A percentile compares a stretch with the other conserved stretches of the same genome.
These are phyloP conservation scores for Leptodactylus fallax DNA, from an alignment of 2,797 vertebrate species.

Conservation along the genomic window DNA sequence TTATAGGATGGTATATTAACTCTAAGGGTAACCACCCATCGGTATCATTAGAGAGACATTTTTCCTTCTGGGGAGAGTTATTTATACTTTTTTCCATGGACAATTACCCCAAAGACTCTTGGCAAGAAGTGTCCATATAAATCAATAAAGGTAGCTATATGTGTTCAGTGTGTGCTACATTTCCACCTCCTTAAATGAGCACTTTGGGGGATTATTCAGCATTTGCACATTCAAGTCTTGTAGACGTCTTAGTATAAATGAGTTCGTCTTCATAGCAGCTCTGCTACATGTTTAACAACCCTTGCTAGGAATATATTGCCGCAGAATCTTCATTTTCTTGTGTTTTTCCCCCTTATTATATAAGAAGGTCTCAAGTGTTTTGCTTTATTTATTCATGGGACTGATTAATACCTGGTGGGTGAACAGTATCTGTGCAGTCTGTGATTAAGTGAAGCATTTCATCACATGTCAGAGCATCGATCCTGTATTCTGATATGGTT, in stretches of 20 bases:
- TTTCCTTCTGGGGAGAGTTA: too few species aligned
- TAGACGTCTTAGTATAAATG: not conserved
- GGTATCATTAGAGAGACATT: too few species aligned
- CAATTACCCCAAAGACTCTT: too few species aligned
- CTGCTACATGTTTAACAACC: not conserved
- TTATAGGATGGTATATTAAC: too few species aligned
- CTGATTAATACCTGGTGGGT: constrained; percentile 12
- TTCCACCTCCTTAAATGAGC: not conserved
- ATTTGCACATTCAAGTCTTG: not conserved
- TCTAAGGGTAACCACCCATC: too few species aligned
- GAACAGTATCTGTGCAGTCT: constrained; percentile 10
- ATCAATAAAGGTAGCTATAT: too few species aligned
- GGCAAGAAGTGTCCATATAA: too few species aligned
- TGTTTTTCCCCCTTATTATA: not conserved
- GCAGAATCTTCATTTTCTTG: not conserved
- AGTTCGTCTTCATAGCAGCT: not conserved
- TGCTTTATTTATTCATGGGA: not conserved
- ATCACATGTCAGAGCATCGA: constrained; percentile 25
- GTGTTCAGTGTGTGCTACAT: too few species aligned
- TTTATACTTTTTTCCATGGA: too few species aligned
- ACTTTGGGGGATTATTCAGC: not conserved
- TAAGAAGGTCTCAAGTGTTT: not conserved
- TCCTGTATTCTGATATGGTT: constrained; percentile 19
- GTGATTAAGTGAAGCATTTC: constrained; percentile 23
- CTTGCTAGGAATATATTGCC: not conserved